These are phyloP conservation scores for Pseudolaguvia tuberculata DNA, from an alignment of 2,113 vertebrate genomes.

Conservation along the genomic window DNA sequence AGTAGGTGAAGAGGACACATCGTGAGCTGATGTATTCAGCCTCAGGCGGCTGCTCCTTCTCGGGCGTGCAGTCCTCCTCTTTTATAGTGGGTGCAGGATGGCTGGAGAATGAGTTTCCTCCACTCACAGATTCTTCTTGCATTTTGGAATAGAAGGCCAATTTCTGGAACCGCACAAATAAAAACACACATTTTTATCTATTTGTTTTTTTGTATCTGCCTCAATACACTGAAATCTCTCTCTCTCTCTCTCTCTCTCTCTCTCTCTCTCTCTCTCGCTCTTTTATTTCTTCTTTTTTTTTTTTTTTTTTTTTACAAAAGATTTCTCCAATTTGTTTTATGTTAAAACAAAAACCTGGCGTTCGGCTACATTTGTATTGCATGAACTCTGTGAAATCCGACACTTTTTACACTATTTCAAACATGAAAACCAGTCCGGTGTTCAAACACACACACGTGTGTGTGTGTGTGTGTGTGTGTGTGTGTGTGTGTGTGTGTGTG, in stretches of 20 bases:
- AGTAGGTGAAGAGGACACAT: constrained; percentile 96
- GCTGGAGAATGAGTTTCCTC: constrained; percentile 72
- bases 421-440: constrained; percentile 47
- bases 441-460: constrained; percentile 33
- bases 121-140: constrained; percentile 82
- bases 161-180: constrained; percentile 68
- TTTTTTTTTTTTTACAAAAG: not conserved
- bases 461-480: constrained; percentile 53
- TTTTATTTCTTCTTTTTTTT: too few relatives aligned
- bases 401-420: constrained; percentile 60
- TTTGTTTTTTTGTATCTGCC: too few relatives aligned
- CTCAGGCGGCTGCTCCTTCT: constrained; percentile 90
- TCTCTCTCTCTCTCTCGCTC: too few relatives aligned
- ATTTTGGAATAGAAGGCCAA: constrained; percentile 94
- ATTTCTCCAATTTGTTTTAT: too few relatives aligned
- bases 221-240: too few relatives aligned
- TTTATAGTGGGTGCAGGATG: constrained; percentile 80
- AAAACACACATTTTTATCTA: too few relatives aligned
- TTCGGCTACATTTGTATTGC: not conserved
- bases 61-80: constrained; percentile 81
- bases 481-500: too few relatives aligned
- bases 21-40: constrained; percentile 93
- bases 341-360: not conserved
- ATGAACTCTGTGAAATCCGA: not conserved
- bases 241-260: too few relatives aligned